Conservation (phyloP, 1,140 invertebrate genomes). For the Hycleus phaleratus region DNA sequence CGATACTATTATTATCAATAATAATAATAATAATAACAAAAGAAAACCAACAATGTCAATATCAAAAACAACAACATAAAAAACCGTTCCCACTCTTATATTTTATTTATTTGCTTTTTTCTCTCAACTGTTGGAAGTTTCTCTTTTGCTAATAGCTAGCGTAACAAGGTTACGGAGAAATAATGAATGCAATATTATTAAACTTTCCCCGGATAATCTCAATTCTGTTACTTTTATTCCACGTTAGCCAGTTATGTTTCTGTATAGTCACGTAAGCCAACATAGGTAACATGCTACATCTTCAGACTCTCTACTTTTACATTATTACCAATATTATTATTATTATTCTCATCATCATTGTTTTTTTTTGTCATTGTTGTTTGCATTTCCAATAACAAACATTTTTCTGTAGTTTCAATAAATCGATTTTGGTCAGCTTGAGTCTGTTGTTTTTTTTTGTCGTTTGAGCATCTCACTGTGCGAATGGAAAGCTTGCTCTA, state of each 20-base stretch:
- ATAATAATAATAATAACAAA: conserved; percentile 1
- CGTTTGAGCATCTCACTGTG: no score
- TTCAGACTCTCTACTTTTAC: conserved; percentile 9
- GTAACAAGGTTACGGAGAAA: conserved; percentile 37
- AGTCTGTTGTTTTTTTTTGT: no score
- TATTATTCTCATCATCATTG: no score
- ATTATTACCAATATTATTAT: not conserved
- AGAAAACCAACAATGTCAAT: conserved; percentile 31
- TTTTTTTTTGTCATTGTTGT: no score
- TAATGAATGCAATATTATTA: conserved; percentile 37
- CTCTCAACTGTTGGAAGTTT: conserved; percentile 23
- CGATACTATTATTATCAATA: conserved; percentile 18
- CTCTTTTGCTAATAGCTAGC: conserved; percentile 37
- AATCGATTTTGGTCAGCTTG: no score
- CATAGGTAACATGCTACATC: conserved; percentile 1
- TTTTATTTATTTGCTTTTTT: conserved; percentile 20
- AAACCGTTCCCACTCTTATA: conserved; percentile 26
- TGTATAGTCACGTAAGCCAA: conserved; percentile 13
- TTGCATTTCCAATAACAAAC: not conserved
- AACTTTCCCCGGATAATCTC: conserved; percentile 33
- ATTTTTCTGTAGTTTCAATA: no score
- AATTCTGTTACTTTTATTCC: conserved; percentile 19
- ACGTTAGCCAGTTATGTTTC: conserved; percentile 13
- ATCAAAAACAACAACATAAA: conserved; percentile 9
- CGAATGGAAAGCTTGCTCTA: no score